phyloP scores from a whole-genome alignment of 2,888 invertebrate genomes.

The Ptychoptera albimana region DNA sequence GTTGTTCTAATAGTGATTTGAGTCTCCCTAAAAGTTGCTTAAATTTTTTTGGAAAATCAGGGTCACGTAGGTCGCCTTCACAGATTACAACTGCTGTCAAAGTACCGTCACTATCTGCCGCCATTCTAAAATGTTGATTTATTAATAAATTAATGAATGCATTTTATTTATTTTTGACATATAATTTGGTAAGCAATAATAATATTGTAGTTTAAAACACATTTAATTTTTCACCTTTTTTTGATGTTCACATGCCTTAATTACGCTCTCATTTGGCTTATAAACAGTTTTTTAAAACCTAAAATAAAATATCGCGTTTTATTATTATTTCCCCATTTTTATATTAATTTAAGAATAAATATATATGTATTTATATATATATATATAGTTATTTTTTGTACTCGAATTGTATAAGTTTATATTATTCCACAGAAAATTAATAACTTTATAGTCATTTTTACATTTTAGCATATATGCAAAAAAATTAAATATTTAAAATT shows the following conservation, averaged over 20 bases:
- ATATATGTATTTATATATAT: too few relatives aligned
- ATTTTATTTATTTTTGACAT: background rate
- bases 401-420: too few relatives aligned
- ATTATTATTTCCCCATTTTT: conserved; percentile 3
- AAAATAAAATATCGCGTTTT: background rate
- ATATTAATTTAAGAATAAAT: background rate
- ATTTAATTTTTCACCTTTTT: conserved; percentile 7
- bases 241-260: conserved; percentile 8
- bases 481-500: too few relatives aligned
- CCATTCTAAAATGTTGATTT: conserved; percentile 37
- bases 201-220: background rate
- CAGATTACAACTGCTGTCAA: conserved; percentile 75
- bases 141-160: conserved; percentile 3
- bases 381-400: too few relatives aligned
- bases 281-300: background rate
- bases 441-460: too few relatives aligned
- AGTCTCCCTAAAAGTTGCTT: conserved; percentile 61
- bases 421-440: too few relatives aligned
- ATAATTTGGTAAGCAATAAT: too few relatives aligned
- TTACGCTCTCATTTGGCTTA: conserved; percentile 5
- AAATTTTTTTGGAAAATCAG: conserved; percentile 68
- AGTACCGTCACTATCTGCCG: conserved; percentile 71
- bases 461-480: too few relatives aligned
- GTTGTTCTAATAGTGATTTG: conserved; percentile 49
- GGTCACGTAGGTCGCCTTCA: conserved; percentile 80